phyloP scores from a whole-genome alignment of 2,113 vertebrate genomes.

The Asarcornis scutulata region DNA sequence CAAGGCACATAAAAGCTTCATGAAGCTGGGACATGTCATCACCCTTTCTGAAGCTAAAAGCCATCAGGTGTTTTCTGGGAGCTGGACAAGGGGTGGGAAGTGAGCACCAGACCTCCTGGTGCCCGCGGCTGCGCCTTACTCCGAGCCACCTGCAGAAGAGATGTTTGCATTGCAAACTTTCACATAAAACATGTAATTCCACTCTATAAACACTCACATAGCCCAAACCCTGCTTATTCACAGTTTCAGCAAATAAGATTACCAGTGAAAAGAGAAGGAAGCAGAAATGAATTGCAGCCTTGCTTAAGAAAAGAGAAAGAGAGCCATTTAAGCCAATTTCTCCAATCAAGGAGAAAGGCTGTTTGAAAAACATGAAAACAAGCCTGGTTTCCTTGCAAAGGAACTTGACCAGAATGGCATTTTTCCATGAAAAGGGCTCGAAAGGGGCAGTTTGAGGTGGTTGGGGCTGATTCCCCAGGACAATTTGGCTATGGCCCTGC shows the following conservation, averaged over 20 bases:
- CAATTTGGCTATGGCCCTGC: background rate
- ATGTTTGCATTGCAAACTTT: background rate
- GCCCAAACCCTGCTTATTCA: background rate
- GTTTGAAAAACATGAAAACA: slow-evolving; percentile 36
- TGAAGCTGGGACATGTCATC: background rate
- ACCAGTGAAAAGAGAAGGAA: background rate
- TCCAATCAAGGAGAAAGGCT: slow-evolving; percentile 33
- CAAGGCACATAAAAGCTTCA: background rate
- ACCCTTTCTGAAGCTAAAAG: background rate
- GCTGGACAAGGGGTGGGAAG: background rate
- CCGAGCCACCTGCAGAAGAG: background rate
- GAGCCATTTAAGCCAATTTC: slow-evolving; percentile 33
- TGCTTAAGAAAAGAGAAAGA: background rate
- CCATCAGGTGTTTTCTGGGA: background rate
- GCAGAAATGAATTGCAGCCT: background rate
- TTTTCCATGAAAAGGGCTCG: background rate
- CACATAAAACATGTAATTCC: background rate
- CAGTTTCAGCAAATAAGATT: background rate
- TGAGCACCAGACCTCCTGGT: background rate
- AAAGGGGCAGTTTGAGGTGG: background rate
- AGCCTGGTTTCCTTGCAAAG: background rate
- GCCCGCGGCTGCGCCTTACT: fast-evolving
- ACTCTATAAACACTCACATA: background rate
- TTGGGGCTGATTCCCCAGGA: background rate
- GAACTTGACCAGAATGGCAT: background rate